phyloP scores from a whole-genome alignment of 2,797 vertebrate genomes.

The Catharus ustulatus region DNA sequence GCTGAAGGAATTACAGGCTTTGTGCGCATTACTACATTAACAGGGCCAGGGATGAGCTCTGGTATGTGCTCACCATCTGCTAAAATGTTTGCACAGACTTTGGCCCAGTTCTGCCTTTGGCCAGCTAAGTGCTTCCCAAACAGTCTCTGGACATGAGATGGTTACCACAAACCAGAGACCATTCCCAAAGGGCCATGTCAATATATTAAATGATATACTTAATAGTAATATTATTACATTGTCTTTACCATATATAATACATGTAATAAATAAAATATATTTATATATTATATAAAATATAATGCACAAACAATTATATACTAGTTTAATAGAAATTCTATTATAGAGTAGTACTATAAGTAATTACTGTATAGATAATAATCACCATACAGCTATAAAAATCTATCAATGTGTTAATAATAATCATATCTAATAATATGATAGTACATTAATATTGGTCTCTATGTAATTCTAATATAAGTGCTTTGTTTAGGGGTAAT shows the following conservation, averaged over 20 bases:
- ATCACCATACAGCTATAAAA: not conserved
- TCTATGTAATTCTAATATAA: not conserved
- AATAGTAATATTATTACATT: not conserved
- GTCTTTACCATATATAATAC: not conserved
- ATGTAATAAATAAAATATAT: not conserved
- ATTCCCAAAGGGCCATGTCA: not conserved
- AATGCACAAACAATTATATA: not conserved
- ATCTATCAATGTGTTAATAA: not conserved
- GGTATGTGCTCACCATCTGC: not conserved
- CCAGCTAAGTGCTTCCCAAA: not conserved
- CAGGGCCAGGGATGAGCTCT: not conserved
- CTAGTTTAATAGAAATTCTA: not conserved
- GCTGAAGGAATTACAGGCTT: not conserved
- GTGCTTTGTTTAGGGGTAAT: not conserved
- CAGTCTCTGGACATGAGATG: not conserved
- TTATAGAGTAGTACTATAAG: not conserved
- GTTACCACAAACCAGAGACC: not conserved
- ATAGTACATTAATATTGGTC: not conserved
- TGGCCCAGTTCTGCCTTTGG: not conserved
- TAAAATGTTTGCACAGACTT: not conserved
- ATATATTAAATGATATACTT: not conserved
- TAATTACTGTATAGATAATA: not conserved
- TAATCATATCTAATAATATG: too few relatives aligned
- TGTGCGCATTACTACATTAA: not conserved
- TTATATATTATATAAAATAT: too few relatives aligned